Evolutionary conservation across 2,797 vertebrate genomes (phyloP), one percentile per base, ranked within the genome.

Genomic region (Crocidura indochinensis): DNA sequence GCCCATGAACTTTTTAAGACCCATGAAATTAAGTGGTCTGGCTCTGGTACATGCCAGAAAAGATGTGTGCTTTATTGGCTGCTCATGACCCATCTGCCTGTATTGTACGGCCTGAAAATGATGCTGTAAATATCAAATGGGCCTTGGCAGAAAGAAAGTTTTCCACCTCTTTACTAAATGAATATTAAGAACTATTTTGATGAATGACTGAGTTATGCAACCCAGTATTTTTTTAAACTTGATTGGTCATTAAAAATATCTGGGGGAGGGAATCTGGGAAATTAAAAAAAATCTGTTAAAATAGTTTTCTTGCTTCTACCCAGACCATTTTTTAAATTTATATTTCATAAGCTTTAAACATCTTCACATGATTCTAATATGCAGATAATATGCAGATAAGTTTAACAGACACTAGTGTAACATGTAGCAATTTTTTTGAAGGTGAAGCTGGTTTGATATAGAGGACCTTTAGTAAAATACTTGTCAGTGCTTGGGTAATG

Each of bases 121-220:
- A 60, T 60, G 56, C 22, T 60, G 22, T 60, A 60, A 60, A 60
- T 60, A 20, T 19, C 56, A 17, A 60, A 19, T 19, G 19, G 19
- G 56, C 56, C 56, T 60, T 60, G 56, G 56, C 56, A 60, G 56
- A 60, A 20, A 19, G 19, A 60, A 60, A 7, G 14, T 60, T 60
- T 20, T 20, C 56, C 19, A 60, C 56, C 56, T 20, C 56, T 60
- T 10, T 44, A 27, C 24, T 12, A 17, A 51, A 65, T 67, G 24
- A 84, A 44, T 56, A 44, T 77, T 94, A 20, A 56, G 38, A 67
- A 87, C 19, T 51, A 84, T 78, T 49, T 69, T 49, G 24, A 73
- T 81, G 68, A 68, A 56, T 47, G 56, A 74, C 47, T 76, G 76
- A 74, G 74, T 49, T 9, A 14, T 47, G 24, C 10, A 46, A 6